A percentile compares a stretch with the other conserved stretches of the same genome.
Conservation (phyloP, 2,888 invertebrate species). For the Boloria euphrosyne region DNA sequence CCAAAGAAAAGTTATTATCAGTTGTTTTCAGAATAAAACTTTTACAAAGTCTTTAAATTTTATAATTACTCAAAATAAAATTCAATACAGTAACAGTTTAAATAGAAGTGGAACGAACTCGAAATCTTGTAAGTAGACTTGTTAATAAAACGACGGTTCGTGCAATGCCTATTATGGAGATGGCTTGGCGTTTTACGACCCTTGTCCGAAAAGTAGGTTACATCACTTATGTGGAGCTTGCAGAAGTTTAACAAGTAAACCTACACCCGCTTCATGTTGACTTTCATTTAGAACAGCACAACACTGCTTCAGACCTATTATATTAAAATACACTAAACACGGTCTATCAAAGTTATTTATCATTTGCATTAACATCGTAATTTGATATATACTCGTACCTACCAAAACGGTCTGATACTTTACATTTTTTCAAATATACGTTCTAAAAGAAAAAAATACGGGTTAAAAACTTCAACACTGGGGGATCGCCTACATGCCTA, state of each 20-base stretch:
- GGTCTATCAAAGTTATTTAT: background rate
- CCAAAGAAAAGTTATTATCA: no score
- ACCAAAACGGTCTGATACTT: no score
- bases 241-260: constrained; percentile 40
- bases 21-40: no score
- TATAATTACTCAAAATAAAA: no score
- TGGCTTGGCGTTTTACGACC: constrained; percentile 57
- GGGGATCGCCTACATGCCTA: no score
- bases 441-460: no score
- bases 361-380: background rate
- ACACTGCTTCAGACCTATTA: background rate
- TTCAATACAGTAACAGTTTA: background rate
- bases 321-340: background rate
- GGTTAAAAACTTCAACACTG: no score
- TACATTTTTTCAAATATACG: no score
- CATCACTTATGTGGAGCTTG: constrained; percentile 55
- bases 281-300: background rate
- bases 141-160: constrained; percentile 61
- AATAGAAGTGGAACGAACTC: constrained; percentile 50
- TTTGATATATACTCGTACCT: background rate
- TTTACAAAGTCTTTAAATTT: no score
- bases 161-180: constrained; percentile 70
- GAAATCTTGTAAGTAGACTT: constrained; percentile 62
- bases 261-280: constrained; percentile 7
- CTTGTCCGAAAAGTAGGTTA: constrained; percentile 62